These are phyloP conservation scores for Eupithecia insigniata DNA, from an alignment of 2,888 invertebrate species.

Conservation along the genomic window DNA sequence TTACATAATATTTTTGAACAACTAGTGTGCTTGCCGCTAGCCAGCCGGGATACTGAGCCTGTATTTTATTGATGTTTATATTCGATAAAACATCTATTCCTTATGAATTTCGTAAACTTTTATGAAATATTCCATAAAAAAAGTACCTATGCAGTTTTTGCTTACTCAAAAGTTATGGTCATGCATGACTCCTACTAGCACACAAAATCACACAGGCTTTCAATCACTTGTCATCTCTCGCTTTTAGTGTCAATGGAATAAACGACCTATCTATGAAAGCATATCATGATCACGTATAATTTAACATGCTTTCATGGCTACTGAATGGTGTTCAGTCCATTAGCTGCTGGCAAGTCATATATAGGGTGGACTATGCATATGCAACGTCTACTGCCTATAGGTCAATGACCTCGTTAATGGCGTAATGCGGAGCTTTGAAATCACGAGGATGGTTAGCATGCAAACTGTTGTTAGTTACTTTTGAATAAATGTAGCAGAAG, in stretches of 20 bases:
- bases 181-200: no score
- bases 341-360: conserved; percentile 48
- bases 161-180: no score
- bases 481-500: neutral
- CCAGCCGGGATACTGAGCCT: no score
- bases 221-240: neutral
- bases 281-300: conserved; percentile 3
- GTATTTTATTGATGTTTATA: no score
- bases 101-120: no score
- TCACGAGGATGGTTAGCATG: neutral
- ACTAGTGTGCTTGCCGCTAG: no score
- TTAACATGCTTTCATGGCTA: conserved; percentile 11
- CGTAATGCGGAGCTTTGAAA: neutral
- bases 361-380: conserved; percentile 43
- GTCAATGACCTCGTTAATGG: conserved; percentile 13
- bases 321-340: conserved; percentile 42
- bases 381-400: neutral
- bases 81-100: no score
- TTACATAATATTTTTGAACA: no score
- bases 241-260: neutral
- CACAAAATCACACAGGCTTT: neutral
- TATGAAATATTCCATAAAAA: no score
- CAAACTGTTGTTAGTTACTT: neutral
- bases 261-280: neutral
- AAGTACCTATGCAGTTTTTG: no score